These are phyloP conservation scores for Crax fasciolata DNA, from an alignment of 2,797 vertebrate genomes.

Conservation along the genomic window DNA sequence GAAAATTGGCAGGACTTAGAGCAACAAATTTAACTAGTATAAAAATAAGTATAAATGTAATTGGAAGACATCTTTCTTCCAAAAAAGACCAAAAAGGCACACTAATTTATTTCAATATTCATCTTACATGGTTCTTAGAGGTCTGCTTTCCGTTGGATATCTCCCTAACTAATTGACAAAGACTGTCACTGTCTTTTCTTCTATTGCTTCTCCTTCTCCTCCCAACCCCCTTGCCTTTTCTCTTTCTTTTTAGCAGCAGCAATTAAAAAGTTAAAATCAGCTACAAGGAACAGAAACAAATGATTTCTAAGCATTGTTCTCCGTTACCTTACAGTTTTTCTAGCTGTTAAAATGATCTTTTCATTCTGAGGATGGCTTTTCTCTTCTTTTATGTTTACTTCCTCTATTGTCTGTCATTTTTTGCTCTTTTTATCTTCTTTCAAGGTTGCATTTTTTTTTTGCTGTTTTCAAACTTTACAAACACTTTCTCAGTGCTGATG, in stretches of 20 bases:
- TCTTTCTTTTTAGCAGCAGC: rapidly evolving
- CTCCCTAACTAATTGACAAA: background rate
- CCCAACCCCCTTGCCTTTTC: background rate
- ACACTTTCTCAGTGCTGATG: background rate
- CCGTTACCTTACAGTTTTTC: background rate
- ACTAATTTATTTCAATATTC: background rate
- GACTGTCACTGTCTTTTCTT: background rate
- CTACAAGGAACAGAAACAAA: background rate
- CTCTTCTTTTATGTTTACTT: background rate
- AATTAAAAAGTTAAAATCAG: background rate
- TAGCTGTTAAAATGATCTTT: background rate
- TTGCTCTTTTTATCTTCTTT: background rate
- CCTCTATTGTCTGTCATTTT: background rate
- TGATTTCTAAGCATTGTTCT: background rate
- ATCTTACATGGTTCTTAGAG: background rate
- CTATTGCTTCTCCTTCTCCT: background rate
- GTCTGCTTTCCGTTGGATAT: background rate
- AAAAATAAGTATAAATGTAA: background rate
- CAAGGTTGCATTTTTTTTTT: background rate
- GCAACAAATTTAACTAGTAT: background rate
- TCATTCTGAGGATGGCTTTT: background rate
- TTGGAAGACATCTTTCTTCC: background rate
- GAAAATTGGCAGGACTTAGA: background rate
- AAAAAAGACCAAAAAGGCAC: background rate
- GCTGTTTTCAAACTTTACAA: background rate